Percentiles rank a stretch among this genome's conserved stretches.
Evolutionary conservation across 2,888 invertebrate genomes (phyloP).

Genomic region (Nasonia oneida): DNA sequence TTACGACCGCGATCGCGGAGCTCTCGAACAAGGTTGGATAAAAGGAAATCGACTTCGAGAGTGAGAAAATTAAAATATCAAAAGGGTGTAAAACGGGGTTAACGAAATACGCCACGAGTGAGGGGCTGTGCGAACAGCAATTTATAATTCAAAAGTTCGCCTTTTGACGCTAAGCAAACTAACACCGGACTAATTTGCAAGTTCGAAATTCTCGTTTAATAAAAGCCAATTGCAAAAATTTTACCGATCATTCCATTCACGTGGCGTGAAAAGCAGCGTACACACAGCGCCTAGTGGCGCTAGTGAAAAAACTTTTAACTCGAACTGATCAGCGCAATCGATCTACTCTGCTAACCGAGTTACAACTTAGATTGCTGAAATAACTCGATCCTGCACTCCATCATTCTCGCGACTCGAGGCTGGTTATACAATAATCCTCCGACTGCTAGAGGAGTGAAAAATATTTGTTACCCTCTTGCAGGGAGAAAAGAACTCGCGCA

Average conservation of each 20-base stretch:
- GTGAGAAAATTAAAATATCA: conserved; percentile 36
- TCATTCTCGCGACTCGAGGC: not conserved
- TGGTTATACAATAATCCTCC: not conserved
- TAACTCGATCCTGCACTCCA: conserved; percentile 3
- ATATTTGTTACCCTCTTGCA: not conserved
- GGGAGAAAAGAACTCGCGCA: not conserved
- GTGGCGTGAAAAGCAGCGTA: too few relatives aligned
- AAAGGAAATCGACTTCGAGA: not conserved
- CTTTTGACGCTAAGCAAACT: conserved; percentile 22
- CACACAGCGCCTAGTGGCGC: too few relatives aligned
- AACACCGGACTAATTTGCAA: conserved; percentile 27
- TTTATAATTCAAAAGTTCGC: conserved; percentile 17
- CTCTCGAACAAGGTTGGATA: not conserved
- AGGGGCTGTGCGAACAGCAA: not conserved
- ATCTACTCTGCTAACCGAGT: not conserved
- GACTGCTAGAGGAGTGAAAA: not conserved
- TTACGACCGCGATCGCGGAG: not conserved
- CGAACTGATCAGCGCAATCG: not conserved
- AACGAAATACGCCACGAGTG: conserved; percentile 27
- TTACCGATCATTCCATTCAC: not conserved
- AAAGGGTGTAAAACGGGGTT: conserved; percentile 39
- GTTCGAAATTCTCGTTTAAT: conserved; percentile 2
- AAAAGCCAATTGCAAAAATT: not conserved
- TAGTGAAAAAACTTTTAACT: not conserved
- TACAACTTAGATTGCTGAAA: not conserved